Percentiles rank a stretch among this genome's conserved stretches.
Evolutionary conservation across 2,888 invertebrate genomes (phyloP).

Genomic region (Diarsia dahlii): DNA sequence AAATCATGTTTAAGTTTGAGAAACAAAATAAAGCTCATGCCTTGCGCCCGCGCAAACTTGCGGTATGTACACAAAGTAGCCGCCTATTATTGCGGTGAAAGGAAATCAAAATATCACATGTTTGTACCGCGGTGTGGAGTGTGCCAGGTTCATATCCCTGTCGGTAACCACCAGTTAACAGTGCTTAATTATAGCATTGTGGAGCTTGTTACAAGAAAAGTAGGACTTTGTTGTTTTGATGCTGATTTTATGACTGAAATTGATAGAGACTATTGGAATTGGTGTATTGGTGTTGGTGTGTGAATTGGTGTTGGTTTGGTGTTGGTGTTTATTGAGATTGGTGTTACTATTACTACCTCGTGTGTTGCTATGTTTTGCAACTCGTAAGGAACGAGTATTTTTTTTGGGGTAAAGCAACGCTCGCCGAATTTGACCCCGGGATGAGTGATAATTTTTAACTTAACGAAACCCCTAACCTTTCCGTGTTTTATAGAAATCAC

Average conservation of each 20-base stretch:
- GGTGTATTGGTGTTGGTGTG: no score
- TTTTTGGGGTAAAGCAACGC: neutral
- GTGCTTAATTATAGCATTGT: constrained; percentile 25
- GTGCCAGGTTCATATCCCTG: constrained; percentile 10
- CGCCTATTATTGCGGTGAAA: constrained; percentile 71
- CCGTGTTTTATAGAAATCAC: neutral
- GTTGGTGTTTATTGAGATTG: no score
- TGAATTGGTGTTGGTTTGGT: no score
- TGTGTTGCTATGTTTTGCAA: neutral
- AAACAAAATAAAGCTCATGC: constrained; percentile 1
- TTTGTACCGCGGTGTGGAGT: constrained; percentile 47
- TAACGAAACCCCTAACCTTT: neutral
- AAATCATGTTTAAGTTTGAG: neutral
- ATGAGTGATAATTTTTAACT: neutral
- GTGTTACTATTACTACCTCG: neutral
- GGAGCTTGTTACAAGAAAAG: constrained; percentile 26
- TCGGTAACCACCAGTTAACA: constrained; percentile 14
- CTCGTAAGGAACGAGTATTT: neutral
- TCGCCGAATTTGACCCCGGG: neutral
- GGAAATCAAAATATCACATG: constrained; percentile 72
- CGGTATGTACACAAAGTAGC: constrained; percentile 65
- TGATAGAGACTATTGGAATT: neutral
- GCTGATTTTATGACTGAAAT: neutral
- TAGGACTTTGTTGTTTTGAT: neutral
- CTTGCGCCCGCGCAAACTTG: constrained; percentile 46